Conservation (phyloP, 2,797 vertebrate species). For the Sebastes taczanowskii region DNA sequence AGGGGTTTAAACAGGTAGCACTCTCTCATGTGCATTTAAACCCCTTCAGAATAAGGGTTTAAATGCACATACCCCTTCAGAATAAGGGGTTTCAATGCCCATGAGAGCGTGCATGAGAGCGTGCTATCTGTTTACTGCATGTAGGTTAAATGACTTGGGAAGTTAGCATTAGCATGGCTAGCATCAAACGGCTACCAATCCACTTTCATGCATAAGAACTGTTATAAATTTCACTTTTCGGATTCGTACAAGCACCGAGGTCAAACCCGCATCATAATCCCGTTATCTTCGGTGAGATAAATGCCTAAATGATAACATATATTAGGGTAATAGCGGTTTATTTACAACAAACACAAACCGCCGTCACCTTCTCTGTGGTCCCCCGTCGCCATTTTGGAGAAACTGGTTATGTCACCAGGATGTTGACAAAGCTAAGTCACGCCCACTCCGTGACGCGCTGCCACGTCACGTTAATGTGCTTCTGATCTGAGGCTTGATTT, state of each 20-base stretch:
- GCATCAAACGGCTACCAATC: conserved; percentile 50
- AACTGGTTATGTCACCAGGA: conserved; percentile 69
- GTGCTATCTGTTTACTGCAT: neutral
- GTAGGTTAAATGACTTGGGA: neutral
- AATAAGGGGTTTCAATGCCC: no score
- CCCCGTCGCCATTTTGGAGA: conserved; percentile 85
- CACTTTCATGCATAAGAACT: neutral
- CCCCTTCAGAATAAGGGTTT: neutral
- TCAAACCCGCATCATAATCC: rapidly evolving
- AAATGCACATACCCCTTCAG: no score
- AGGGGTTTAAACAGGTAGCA: no score
- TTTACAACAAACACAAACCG: conserved; percentile 19
- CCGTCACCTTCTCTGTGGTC: conserved; percentile 79
- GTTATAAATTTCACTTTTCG: rapidly evolving
- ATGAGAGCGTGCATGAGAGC: no score
- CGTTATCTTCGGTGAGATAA: rapidly evolving
- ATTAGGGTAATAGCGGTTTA: rapidly evolving
- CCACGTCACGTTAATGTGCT: conserved; percentile 69
- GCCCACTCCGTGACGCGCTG: conserved; percentile 67
- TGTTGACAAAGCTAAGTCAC: conserved; percentile 76
- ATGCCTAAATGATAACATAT: rapidly evolving
- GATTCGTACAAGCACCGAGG: rapidly evolving
- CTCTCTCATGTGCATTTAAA: neutral
- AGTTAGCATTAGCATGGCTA: conserved; percentile 48
- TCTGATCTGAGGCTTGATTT: conserved; percentile 35